Evolutionary conservation across 1,140 invertebrate species (phyloP).

Genomic region (Leptopilina boulardi): DNA sequence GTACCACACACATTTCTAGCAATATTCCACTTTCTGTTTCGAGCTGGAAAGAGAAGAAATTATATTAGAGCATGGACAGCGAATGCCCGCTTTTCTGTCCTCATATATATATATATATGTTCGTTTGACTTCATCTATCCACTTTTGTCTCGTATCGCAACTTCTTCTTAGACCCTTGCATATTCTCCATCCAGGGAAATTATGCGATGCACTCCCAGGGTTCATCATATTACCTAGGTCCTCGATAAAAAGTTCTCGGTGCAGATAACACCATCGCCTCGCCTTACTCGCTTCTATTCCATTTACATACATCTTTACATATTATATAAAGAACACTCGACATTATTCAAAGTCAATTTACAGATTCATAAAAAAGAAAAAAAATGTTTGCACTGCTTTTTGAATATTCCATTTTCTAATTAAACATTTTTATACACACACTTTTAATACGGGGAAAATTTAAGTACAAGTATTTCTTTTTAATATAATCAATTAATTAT

Average conservation of each 20-base stretch:
- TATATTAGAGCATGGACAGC: slow-evolving; percentile 18
- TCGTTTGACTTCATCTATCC: slow-evolving; percentile 12
- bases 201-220: slow-evolving; percentile 20
- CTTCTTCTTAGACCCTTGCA: slow-evolving; percentile 7
- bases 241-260: slow-evolving; percentile 32
- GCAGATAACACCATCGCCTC: slow-evolving; percentile 10
- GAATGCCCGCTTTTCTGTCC: neutral
- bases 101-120: neutral
- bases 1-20: slow-evolving; percentile 5
- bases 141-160: slow-evolving; percentile 17
- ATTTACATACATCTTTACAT: slow-evolving; percentile 38
- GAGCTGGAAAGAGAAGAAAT: slow-evolving; percentile 59
- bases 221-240: slow-evolving; percentile 19
- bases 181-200: slow-evolving; percentile 12
- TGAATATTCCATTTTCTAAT: neutral
- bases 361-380: no score
- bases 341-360: slow-evolving; percentile 7
- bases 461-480: no score
- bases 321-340: neutral
- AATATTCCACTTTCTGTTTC: slow-evolving; percentile 39
- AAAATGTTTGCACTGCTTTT: neutral
- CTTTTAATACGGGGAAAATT: no score
- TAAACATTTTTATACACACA: neutral
- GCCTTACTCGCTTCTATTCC: slow-evolving; percentile 27
- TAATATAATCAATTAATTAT: no score